Evolutionary conservation across 2,888 invertebrate species (phyloP).

Genomic region (Hirtodrosophila duncani): DNA sequence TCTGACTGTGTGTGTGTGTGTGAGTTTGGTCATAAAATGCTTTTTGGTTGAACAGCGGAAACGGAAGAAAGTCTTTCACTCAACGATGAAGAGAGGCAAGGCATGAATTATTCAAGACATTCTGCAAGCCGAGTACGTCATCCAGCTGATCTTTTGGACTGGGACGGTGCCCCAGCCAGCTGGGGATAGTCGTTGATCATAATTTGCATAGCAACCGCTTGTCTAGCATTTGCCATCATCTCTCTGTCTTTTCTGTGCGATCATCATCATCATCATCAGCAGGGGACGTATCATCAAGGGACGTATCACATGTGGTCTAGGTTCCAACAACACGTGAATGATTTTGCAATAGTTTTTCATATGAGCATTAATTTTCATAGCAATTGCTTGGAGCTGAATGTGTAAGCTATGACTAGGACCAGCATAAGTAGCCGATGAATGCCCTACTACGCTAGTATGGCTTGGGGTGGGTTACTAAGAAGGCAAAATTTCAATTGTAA

Average conservation of each 20-base stretch:
- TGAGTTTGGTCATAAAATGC: conserved; percentile 28
- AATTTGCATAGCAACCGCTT: conserved; percentile 33
- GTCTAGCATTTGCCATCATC: no score
- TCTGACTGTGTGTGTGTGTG: conserved; percentile 34
- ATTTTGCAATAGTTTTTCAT: conserved; percentile 35
- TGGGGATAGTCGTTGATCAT: conserved; percentile 3
- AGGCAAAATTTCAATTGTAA: no score
- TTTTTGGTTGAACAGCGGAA: conserved; percentile 44
- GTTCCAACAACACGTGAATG: conserved; percentile 56
- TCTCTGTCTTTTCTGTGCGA: no score
- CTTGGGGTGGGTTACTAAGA: no score
- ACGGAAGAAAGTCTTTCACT: conserved; percentile 70
- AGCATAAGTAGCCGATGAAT: conserved; percentile 14
- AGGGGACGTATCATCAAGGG: background rate
- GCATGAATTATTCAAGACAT: conserved; percentile 60
- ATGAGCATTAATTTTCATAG: conserved; percentile 53
- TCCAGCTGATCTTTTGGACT: no score
- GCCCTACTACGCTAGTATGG: no score
- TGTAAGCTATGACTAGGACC: conserved; percentile 24
- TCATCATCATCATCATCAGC: no score
- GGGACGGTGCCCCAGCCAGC: no score
- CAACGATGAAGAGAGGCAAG: no score
- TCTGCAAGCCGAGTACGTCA: conserved; percentile 48
- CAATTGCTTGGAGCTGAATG: conserved; percentile 17
- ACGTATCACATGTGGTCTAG: conserved; percentile 22